Evolutionary conservation across 1,140 invertebrate genomes (phyloP).

Genomic region (Macrobrachium nipponense): DNA sequence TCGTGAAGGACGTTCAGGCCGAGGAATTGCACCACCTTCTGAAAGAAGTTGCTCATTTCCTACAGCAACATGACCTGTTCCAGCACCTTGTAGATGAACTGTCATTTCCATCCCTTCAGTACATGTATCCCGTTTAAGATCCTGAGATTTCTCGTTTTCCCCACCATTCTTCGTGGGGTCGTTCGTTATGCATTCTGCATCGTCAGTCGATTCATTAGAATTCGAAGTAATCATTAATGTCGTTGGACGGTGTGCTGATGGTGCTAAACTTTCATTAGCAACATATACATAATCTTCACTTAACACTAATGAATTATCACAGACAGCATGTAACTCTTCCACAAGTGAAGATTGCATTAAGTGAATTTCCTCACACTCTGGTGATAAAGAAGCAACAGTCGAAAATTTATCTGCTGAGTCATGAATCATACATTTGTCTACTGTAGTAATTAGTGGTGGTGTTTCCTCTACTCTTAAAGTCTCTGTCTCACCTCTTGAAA

Average conservation of each 20-base stretch:
- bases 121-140: constrained; percentile 42
- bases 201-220: constrained; percentile 59
- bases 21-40: constrained; percentile 42
- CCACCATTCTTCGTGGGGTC: constrained; percentile 46
- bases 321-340: constrained; percentile 8
- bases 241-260: constrained; percentile 62
- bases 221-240: constrained; percentile 62
- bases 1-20: constrained; percentile 40
- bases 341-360: background rate
- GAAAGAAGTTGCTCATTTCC: constrained; percentile 27
- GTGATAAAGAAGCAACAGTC: too few species aligned
- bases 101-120: constrained; percentile 26
- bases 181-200: constrained; percentile 61
- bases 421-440: background rate
- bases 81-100: constrained; percentile 22
- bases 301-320: constrained; percentile 26
- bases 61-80: constrained; percentile 10
- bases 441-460: background rate
- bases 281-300: constrained; percentile 15
- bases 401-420: too few species aligned
- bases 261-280: constrained; percentile 40
- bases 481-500: too few species aligned
- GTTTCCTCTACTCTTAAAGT: too few species aligned
- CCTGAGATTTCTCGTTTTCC: constrained; percentile 49
- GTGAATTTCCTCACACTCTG: too few species aligned